phyloP scores from a whole-genome alignment of 2,888 invertebrate species.

The Polyommatus iphigenia region DNA sequence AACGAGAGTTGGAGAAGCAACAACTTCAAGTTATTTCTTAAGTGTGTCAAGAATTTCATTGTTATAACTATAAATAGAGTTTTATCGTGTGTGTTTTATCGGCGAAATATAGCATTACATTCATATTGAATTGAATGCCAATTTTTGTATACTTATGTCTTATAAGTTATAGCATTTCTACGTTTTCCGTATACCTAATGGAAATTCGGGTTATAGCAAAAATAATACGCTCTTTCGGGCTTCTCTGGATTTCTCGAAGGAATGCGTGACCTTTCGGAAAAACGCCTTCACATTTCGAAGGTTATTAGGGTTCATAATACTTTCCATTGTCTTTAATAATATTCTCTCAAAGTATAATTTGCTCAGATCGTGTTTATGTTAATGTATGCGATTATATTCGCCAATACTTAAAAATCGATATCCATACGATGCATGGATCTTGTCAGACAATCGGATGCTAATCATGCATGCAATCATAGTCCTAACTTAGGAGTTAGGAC shows the following conservation, averaged over 20 bases:
- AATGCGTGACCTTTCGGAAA: background rate
- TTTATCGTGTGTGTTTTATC: constrained; percentile 9
- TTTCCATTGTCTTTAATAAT: too few relatives aligned
- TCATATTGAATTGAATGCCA: background rate
- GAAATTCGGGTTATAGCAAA: background rate
- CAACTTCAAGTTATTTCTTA: background rate
- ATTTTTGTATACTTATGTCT: background rate
- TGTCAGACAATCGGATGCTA: too few relatives aligned
- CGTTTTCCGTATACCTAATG: background rate
- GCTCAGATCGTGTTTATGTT: too few relatives aligned
- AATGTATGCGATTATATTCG: too few relatives aligned
- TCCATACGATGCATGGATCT: too few relatives aligned
- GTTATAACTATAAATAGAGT: constrained; percentile 2
- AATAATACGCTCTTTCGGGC: background rate
- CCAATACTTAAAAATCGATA: too few relatives aligned
- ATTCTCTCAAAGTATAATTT: too few relatives aligned
- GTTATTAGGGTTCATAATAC: too few relatives aligned
- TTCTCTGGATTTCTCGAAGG: background rate
- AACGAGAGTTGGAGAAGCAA: background rate
- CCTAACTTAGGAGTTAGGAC: background rate
- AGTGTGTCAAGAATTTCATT: constrained; percentile 1
- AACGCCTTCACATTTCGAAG: background rate
- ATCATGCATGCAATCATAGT: too few relatives aligned
- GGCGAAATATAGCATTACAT: background rate
- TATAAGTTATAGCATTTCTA: background rate